Percentiles rank a stretch among this genome's conserved stretches.
These are phyloP conservation scores for Thymelicus lineola DNA, from an alignment of 2,888 invertebrate genomes.

Conservation along the genomic window DNA sequence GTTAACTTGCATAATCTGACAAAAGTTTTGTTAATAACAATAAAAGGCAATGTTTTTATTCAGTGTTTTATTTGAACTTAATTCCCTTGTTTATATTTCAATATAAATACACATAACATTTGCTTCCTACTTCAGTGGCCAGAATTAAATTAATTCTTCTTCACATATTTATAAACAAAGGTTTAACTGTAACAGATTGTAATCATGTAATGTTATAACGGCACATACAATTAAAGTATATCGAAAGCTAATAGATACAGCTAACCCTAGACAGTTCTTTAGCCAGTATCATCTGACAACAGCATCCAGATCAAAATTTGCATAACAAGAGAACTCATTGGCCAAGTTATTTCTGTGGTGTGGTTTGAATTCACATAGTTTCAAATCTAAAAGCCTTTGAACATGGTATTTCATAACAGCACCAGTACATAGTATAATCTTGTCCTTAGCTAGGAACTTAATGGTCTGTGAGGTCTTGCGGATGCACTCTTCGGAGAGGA, in stretches of 20 bases:
- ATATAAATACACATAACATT: too few species aligned
- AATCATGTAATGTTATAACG: too few species aligned
- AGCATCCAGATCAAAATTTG: slow-evolving; percentile 92
- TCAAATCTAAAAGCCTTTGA: slow-evolving; percentile 86
- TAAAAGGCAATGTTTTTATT: slow-evolving; percentile 70
- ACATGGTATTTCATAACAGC: slow-evolving; percentile 91
- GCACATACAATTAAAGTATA: too few species aligned
- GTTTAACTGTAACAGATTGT: too few species aligned
- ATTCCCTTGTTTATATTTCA: too few species aligned
- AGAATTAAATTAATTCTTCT: too few species aligned
- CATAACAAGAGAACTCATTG: slow-evolving; percentile 96
- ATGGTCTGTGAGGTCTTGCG: slow-evolving; percentile 92
- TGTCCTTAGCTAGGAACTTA: slow-evolving; percentile 88
- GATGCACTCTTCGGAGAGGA: slow-evolving; percentile 96
- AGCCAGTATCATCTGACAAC: slow-evolving; percentile 58
- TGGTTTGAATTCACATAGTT: slow-evolving; percentile 90
- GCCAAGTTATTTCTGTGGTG: slow-evolving; percentile 95
- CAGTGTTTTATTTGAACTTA: slow-evolving; percentile 58
- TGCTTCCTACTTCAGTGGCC: too few species aligned
- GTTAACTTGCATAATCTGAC: slow-evolving; percentile 75
- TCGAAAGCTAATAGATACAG: too few species aligned
- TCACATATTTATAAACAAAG: too few species aligned
- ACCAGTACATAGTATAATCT: slow-evolving; percentile 95
- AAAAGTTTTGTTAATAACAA: slow-evolving; percentile 73
- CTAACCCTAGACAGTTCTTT: background rate